Evolutionary conservation across 2,797 vertebrate genomes (phyloP).

Genomic region (Ctenochaetus hawaiiensis): DNA sequence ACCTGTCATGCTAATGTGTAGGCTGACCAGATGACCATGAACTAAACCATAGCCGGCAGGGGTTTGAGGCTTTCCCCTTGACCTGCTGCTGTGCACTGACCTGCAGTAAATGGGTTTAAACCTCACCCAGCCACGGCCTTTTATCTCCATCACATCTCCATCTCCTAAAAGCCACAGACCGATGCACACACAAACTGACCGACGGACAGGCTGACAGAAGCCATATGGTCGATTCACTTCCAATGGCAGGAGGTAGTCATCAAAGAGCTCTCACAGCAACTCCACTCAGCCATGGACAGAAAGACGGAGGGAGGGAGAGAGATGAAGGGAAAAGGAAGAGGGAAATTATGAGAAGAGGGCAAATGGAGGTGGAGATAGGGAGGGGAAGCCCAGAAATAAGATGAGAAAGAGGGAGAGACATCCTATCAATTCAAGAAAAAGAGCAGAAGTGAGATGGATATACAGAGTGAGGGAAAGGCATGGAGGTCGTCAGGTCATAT

Average conservation of each 20-base stretch:
- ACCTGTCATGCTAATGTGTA: conserved; percentile 58
- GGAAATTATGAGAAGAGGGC: conserved; percentile 55
- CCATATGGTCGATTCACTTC: conserved; percentile 83
- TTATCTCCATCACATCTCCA: conserved; percentile 77
- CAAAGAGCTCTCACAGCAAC: conserved; percentile 73
- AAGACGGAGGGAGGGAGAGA: conserved; percentile 35
- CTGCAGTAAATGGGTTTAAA: conserved; percentile 82
- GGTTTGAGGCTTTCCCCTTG: conserved; percentile 77
- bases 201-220: conserved; percentile 68
- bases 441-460: conserved; percentile 5
- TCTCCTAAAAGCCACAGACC: conserved; percentile 71
- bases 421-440: conserved; percentile 8
- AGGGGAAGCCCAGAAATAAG: conserved; percentile 25
- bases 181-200: conserved; percentile 65
- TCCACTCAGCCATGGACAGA: conserved; percentile 66
- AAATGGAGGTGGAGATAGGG: conserved; percentile 27
- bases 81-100: conserved; percentile 78
- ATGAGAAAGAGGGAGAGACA: conserved; percentile 14
- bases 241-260: conserved; percentile 78
- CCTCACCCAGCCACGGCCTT: conserved; percentile 65
- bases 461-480: conserved; percentile 12
- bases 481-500: conserved; percentile 9
- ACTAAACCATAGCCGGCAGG: conserved; percentile 62
- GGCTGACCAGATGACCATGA: conserved; percentile 69
- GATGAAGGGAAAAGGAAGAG: conserved; percentile 38